phyloP scores from a whole-genome alignment of 2,888 invertebrate genomes.

The Synergus laeviventris region DNA sequence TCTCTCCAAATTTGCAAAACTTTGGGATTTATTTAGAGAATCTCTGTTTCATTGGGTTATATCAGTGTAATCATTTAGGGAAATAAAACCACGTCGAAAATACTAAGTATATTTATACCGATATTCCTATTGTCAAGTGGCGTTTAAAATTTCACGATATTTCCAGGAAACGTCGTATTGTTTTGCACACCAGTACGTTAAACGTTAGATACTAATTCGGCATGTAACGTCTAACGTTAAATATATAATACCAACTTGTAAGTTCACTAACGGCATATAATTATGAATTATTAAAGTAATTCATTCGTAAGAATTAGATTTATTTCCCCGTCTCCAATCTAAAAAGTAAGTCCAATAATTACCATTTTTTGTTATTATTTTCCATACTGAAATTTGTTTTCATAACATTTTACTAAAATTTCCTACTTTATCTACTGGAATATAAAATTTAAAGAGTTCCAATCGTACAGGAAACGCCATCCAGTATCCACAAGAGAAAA shows the following conservation, averaged over 20 bases:
- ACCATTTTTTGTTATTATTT: background rate
- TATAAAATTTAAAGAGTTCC: background rate
- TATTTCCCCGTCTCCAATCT: background rate
- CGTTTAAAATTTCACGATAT: background rate
- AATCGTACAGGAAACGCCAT: background rate
- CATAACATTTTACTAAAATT: too few species aligned
- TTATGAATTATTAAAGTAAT: slow-evolving; percentile 28
- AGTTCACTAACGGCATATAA: slow-evolving; percentile 20
- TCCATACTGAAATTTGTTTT: background rate
- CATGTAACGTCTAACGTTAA: slow-evolving; percentile 10
- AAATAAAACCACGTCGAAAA: background rate
- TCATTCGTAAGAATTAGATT: slow-evolving; percentile 6
- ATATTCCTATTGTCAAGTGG: background rate
- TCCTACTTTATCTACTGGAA: too few species aligned
- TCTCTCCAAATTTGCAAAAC: slow-evolving; percentile 16
- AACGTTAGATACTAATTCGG: background rate
- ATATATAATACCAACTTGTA: slow-evolving; percentile 12
- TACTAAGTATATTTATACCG: slow-evolving; percentile 23
- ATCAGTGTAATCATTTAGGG: slow-evolving; percentile 6
- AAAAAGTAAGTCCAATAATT: background rate
- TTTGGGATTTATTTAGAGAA: background rate
- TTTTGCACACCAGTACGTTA: slow-evolving; percentile 4
- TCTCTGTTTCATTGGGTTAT: slow-evolving; percentile 11
- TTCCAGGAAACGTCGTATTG: background rate
- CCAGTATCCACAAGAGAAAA: background rate